phyloP scores from a whole-genome alignment of 2,888 invertebrate species.

The Trichogramma evanescens region DNA sequence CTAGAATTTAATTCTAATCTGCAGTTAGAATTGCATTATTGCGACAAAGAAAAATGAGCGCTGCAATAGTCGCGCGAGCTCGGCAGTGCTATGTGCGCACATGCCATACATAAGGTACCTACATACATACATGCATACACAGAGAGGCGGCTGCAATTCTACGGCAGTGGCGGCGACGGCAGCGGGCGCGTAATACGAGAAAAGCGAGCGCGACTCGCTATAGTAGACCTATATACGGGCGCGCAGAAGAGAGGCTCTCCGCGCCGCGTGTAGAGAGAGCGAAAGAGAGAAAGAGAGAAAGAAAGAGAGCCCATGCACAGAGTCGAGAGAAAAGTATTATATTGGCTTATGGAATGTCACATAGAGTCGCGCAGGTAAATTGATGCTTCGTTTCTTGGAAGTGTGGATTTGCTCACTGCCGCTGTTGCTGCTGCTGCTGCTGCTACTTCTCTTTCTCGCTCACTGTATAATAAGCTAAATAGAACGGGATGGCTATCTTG shows the following conservation, averaged over 20 bases:
- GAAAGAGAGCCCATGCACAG: conserved; percentile 12
- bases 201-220: background rate
- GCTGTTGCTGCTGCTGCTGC: conserved; percentile 7
- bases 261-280: conserved; percentile 11
- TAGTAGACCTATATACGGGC: background rate
- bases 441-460: conserved; percentile 9
- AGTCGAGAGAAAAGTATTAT: background rate
- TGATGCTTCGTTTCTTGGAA: too few species aligned
- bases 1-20: too few species aligned
- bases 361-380: too few species aligned
- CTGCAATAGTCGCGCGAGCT: background rate
- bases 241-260: background rate
- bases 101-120: too few species aligned
- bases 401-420: background rate
- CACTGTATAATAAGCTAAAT: conserved; percentile 17
- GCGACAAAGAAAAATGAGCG: background rate
- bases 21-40: too few species aligned
- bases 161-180: too few species aligned
- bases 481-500: conserved; percentile 2
- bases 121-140: too few species aligned
- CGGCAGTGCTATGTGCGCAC: background rate
- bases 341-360: too few species aligned
- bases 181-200: background rate
- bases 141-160: too few species aligned
- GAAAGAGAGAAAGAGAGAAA: conserved; percentile 18